Evolutionary conservation across 2,888 invertebrate genomes (phyloP).

Genomic region (Anorthoa munda): DNA sequence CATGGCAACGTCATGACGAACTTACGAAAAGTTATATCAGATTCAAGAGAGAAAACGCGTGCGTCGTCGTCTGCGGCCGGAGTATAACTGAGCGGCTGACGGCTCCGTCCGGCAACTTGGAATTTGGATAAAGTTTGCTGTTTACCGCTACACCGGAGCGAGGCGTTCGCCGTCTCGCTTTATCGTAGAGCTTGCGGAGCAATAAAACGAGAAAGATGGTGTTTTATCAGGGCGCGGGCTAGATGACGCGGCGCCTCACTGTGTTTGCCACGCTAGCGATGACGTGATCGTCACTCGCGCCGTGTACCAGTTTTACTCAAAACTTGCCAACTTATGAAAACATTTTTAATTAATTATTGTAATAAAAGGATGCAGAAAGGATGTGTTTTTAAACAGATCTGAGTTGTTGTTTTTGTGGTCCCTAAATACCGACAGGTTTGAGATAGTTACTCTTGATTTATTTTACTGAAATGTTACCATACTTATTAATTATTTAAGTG

Average conservation of each 20-base stretch:
- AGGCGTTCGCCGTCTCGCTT: constrained; percentile 51
- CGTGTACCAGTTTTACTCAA: constrained; percentile 82
- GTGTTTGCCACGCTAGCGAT: constrained; percentile 84
- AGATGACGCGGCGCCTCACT: constrained; percentile 79
- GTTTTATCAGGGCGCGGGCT: constrained; percentile 60
- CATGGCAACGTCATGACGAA: constrained; percentile 86
- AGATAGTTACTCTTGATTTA: constrained; percentile 32
- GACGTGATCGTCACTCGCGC: constrained; percentile 80
- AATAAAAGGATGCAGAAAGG: constrained; percentile 47
- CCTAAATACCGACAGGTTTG: constrained; percentile 35
- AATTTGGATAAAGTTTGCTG: constrained; percentile 83
- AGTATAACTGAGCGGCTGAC: constrained; percentile 77
- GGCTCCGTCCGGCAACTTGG: constrained; percentile 72
- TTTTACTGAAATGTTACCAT: constrained; percentile 59
- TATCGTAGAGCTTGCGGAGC: constrained; percentile 1
- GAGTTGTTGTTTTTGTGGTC: constrained; percentile 52
- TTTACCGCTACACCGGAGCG: constrained; percentile 66
- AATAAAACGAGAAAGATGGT: constrained; percentile 71
- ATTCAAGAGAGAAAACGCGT: constrained; percentile 70
- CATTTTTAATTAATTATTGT: constrained; percentile 62
- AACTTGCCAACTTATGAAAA: constrained; percentile 77
- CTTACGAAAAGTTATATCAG: constrained; percentile 86
- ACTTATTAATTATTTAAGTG: constrained; percentile 6
- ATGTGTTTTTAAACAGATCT: constrained; percentile 47
- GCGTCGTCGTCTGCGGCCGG: constrained; percentile 71